Evolutionary conservation across 2,797 vertebrate genomes (phyloP).

Genomic region (Aldrovandia affinis): DNA sequence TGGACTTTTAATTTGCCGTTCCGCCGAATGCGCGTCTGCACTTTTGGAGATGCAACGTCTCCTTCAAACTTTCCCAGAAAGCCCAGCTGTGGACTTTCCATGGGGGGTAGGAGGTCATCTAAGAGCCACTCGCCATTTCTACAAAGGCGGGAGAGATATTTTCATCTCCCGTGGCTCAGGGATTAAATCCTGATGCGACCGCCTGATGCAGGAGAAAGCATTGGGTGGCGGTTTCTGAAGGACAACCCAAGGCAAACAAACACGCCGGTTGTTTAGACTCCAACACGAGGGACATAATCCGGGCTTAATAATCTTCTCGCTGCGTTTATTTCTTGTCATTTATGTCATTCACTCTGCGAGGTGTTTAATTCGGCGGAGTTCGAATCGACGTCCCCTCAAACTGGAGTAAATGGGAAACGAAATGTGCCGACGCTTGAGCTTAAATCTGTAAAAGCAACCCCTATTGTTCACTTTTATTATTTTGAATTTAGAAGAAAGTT

Average conservation of each 20-base stretch:
- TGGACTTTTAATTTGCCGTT: not conserved
- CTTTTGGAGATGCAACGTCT: not conserved
- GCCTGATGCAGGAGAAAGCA: not conserved
- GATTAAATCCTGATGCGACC: not conserved
- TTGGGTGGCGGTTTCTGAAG: not conserved
- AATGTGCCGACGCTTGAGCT: not conserved
- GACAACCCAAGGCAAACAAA: not conserved
- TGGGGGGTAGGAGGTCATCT: not conserved
- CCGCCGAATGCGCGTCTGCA: not conserved
- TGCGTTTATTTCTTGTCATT: not conserved
- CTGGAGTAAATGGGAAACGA: not conserved
- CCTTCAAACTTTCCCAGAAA: not conserved
- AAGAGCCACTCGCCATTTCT: not conserved
- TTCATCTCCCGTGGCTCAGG: not conserved
- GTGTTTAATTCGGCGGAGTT: not conserved
- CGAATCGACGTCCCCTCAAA: not conserved
- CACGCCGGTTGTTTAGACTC: not conserved
- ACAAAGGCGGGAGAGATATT: not conserved
- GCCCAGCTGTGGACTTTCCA: not conserved
- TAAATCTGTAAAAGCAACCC: not conserved
- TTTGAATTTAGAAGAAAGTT: not conserved
- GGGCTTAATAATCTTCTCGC: not conserved
- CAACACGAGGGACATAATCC: not conserved
- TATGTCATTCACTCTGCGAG: constrained; percentile 1
- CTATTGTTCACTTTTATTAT: not conserved